Evolutionary conservation across 1,140 invertebrate species (phyloP).

Genomic region (Drosophila auraria): DNA sequence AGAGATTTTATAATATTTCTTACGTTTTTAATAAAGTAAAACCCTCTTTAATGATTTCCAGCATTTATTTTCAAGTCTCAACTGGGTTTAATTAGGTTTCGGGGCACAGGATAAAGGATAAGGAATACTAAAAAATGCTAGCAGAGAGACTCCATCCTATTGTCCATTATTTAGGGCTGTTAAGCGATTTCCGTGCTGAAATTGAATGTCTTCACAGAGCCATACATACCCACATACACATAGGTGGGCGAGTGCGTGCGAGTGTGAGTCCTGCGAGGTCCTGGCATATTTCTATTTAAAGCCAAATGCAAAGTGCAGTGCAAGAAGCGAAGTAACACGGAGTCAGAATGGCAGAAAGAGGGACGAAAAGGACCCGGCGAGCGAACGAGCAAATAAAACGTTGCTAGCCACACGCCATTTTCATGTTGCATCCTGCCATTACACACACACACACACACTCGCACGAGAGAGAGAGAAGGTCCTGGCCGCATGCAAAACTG

Average conservation of each 20-base stretch:
- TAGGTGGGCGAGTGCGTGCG: constrained; percentile 20
- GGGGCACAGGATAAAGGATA: background rate
- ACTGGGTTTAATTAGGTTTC: background rate
- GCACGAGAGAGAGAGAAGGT: constrained; percentile 5
- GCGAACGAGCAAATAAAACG: constrained; percentile 74
- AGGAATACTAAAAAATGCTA: constrained; percentile 1
- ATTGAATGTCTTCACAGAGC: constrained; percentile 66
- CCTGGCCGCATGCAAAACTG: constrained; percentile 73
- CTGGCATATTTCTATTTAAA: constrained; percentile 59
- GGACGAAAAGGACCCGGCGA: constrained; percentile 30
- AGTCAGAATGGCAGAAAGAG: constrained; percentile 19
- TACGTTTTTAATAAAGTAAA: background rate
- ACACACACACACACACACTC: constrained; percentile 40
- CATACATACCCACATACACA: background rate
- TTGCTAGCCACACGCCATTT: constrained; percentile 80
- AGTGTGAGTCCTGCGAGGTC: constrained; percentile 9
- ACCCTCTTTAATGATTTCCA: background rate
- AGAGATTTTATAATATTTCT: no score
- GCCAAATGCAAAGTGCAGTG: constrained; percentile 8
- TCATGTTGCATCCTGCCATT: constrained; percentile 82
- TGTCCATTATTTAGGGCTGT: constrained; percentile 69
- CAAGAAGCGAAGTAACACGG: constrained; percentile 4
- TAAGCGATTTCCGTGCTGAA: constrained; percentile 67
- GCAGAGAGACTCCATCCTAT: constrained; percentile 13
- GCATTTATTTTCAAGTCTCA: no score